Base-by-base conservation (phyloP, 1,140 invertebrate species). In the Dolichoris vasculosae region DNA sequence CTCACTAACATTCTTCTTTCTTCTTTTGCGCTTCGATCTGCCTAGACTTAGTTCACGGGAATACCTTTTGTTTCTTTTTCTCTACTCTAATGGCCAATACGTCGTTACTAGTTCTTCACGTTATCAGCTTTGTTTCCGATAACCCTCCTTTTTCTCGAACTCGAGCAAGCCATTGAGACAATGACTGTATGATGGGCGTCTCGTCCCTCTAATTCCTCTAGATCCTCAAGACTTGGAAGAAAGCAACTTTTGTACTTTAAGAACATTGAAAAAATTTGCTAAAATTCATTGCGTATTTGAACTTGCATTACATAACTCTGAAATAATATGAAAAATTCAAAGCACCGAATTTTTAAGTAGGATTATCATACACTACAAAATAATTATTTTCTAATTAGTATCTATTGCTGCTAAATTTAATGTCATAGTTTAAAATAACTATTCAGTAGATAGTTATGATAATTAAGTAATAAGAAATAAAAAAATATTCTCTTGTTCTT, bases 61-160 rank as follows among this genome's bases (percentile, higher is more conserved):
- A 59, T 73, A 84, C 32, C 83, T 51, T 78, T 79, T 84, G 80
- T 73, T 79, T 84, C 35, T 48, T 79, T 30, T 35, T 51, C 48
- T 32, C 30, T 3, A 48, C 77, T 81, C 78, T 85, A 75, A 81
- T 81, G 64, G 84, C 55, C 38, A 71, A 51, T 48, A n/a, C 51
- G 43, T 40, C 48, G 64, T 84, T 83, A 23, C 40, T 64, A 26
- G 59, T 59, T 51, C 79, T 81, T 78, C 30, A 63, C 46, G 17
- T 77, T 79, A 63, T 46, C 26, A 67, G 80, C 73, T 77, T 67
- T 64, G 26, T 83, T 86, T 79, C 79, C 51, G 38, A 69, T 73
- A 86, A 51, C 43, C 40, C 38, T 64, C 32, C 23, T 26, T 51
- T 51, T 30, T 71, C 20, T 71, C 59, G 26, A 63, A 9, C 32